Evolutionary conservation across 2,113 vertebrate genomes (phyloP).

Genomic region (Phyllopteryx taeniolatus): DNA sequence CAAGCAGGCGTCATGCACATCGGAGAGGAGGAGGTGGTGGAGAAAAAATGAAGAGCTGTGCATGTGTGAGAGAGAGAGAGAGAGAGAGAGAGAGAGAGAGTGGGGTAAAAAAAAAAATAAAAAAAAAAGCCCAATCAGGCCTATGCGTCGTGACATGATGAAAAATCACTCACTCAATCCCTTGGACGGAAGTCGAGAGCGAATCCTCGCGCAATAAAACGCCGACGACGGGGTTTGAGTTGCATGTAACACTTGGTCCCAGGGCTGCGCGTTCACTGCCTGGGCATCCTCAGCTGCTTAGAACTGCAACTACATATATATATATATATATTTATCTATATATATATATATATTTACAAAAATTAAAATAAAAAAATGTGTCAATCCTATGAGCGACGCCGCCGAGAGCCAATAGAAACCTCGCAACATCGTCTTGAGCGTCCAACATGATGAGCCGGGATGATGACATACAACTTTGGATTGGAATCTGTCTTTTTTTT

Average conservation of each 20-base stretch:
- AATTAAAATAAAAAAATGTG: slow-evolving; percentile 26
- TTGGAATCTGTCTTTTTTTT: background rate
- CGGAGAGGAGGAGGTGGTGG: slow-evolving; percentile 48
- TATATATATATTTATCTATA: too few relatives aligned
- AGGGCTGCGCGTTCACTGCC: slow-evolving; percentile 52
- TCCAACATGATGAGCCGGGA: slow-evolving; percentile 15
- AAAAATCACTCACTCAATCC: slow-evolving; percentile 58
- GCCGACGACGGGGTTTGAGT: slow-evolving; percentile 36
- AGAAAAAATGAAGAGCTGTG: slow-evolving; percentile 39
- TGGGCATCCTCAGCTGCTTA: slow-evolving; percentile 57
- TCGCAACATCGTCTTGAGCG: slow-evolving; percentile 32
- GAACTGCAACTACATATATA: slow-evolving; percentile 42
- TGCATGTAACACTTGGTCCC: slow-evolving; percentile 55
- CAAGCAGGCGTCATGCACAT: slow-evolving; percentile 46
- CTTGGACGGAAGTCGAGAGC: slow-evolving; percentile 25
- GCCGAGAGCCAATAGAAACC: slow-evolving; percentile 56
- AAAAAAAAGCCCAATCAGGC: slow-evolving; percentile 16
- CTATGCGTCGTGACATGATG: slow-evolving; percentile 58
- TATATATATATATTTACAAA: too few relatives aligned
- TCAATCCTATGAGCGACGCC: slow-evolving; percentile 57
- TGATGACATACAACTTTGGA: slow-evolving; percentile 48
- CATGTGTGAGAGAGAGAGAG: slow-evolving; percentile 39
- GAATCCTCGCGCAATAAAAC: slow-evolving; percentile 42
- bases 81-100: slow-evolving; percentile 16
- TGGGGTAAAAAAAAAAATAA: background rate